Evolutionary conservation across 1,140 invertebrate genomes (phyloP).

Genomic region (Hypsibius dujardini): DNA sequence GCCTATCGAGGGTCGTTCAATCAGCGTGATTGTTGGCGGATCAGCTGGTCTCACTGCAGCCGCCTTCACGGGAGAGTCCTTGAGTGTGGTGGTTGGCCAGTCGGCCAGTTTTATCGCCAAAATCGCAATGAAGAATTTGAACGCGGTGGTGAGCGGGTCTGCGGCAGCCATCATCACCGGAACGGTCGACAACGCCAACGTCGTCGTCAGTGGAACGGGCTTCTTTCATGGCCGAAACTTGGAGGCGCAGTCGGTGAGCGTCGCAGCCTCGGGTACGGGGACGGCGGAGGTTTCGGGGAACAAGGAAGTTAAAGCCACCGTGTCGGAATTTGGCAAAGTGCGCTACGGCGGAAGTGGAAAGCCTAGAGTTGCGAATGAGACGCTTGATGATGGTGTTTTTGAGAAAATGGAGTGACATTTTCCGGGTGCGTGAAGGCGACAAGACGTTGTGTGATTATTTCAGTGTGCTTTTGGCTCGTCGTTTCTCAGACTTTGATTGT

Average conservation of each 20-base stretch:
- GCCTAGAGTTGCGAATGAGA: background rate
- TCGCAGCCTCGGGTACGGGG: background rate
- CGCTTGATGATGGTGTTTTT: background rate
- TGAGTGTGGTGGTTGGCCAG: background rate
- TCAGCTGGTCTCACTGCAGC: background rate
- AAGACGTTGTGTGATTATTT: too few relatives aligned
- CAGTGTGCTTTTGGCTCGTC: too few relatives aligned
- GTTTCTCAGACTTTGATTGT: too few relatives aligned
- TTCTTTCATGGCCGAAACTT: background rate
- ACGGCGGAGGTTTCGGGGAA: background rate
- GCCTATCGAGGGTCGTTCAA: background rate
- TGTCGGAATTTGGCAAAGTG: background rate
- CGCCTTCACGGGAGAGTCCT: background rate
- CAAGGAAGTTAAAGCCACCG: background rate
- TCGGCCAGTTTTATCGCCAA: background rate
- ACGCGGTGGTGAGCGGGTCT: background rate
- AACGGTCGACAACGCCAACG: background rate
- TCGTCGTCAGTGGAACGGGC: constrained; percentile 3
- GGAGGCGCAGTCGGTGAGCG: background rate
- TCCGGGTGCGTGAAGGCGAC: too few relatives aligned
- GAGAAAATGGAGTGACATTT: background rate
- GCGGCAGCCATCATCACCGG: background rate
- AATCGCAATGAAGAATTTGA: background rate
- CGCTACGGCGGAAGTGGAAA: background rate
- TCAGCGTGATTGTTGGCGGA: background rate